Conservation (phyloP, 2,797 vertebrate genomes). For the Tympanoctomys barrerae region DNA sequence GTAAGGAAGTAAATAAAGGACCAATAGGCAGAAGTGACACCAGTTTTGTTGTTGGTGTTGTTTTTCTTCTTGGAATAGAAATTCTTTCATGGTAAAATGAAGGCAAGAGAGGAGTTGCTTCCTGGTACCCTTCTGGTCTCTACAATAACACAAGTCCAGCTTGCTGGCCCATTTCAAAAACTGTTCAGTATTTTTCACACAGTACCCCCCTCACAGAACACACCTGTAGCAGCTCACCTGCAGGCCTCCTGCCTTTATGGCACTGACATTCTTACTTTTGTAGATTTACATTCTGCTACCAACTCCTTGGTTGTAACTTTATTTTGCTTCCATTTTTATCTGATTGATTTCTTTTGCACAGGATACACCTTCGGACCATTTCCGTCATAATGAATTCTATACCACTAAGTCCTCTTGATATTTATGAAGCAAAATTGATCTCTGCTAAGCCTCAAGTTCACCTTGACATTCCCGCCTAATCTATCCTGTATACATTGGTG, state of each 20-base stretch:
- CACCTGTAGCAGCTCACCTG: neutral
- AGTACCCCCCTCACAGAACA: neutral
- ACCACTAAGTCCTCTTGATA: conserved; percentile 2
- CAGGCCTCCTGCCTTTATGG: neutral
- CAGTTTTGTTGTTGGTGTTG: neutral
- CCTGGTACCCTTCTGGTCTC: neutral
- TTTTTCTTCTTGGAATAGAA: neutral
- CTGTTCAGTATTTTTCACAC: neutral
- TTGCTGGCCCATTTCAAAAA: neutral
- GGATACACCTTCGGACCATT: conserved; percentile 54
- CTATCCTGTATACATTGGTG: neutral
- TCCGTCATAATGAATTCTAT: conserved; percentile 63
- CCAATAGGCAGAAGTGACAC: neutral
- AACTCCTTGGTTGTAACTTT: conserved; percentile 41
- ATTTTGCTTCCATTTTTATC: conserved; percentile 59
- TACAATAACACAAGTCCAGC: neutral
- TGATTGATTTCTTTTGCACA: conserved; percentile 72
- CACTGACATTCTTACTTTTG: neutral
- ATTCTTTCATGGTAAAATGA: neutral
- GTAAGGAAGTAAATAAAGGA: neutral
- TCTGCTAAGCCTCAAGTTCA: conserved; percentile 48
- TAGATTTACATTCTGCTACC: conserved; percentile 15
- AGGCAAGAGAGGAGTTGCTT: neutral
- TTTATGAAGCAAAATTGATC: conserved; percentile 70
- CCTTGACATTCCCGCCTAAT: neutral